These are phyloP conservation scores for Atta cephalotes DNA, from an alignment of 1,140 invertebrate species.

Conservation along the genomic window DNA sequence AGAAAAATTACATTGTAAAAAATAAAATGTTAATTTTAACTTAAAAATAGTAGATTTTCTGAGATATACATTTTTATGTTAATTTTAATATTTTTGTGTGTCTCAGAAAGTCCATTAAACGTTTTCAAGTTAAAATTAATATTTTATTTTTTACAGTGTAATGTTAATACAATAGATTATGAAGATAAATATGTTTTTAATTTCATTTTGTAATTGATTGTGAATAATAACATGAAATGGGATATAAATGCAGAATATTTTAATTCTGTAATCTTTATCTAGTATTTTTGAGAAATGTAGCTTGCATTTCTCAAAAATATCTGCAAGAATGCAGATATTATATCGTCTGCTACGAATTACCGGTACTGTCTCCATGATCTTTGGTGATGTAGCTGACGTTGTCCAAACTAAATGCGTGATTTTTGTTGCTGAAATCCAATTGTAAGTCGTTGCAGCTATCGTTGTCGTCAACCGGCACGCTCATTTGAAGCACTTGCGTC, in stretches of 20 bases:
- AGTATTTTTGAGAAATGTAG: not conserved
- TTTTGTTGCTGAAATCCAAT: slow-evolving; percentile 94
- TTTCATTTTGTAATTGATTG: not conserved
- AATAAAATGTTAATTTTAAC: no score
- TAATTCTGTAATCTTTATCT: not conserved
- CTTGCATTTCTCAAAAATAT: not conserved
- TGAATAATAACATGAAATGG: not conserved
- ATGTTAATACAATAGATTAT: not conserved
- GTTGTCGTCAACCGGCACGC: slow-evolving; percentile 92
- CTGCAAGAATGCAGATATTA: not conserved
- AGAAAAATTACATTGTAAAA: not conserved
- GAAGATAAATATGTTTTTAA: not conserved
- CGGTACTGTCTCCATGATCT: slow-evolving; percentile 89
- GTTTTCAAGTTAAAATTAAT: no score
- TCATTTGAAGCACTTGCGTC: slow-evolving; percentile 96
- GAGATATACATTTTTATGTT: no score
- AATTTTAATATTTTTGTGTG: no score
- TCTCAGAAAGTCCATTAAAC: no score
- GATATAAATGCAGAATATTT: not conserved
- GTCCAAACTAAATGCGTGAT: slow-evolving; percentile 94
- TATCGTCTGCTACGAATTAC: slow-evolving; percentile 72
- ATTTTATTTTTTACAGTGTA: no score
- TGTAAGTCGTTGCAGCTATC: slow-evolving; percentile 92
- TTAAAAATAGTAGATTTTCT: no score
- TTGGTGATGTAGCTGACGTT: slow-evolving; percentile 95